Evolutionary conservation across 2,797 vertebrate species (phyloP), one percentile per base, ranked within the genome.

Genomic region (Sebastes kiyomatsui): DNA sequence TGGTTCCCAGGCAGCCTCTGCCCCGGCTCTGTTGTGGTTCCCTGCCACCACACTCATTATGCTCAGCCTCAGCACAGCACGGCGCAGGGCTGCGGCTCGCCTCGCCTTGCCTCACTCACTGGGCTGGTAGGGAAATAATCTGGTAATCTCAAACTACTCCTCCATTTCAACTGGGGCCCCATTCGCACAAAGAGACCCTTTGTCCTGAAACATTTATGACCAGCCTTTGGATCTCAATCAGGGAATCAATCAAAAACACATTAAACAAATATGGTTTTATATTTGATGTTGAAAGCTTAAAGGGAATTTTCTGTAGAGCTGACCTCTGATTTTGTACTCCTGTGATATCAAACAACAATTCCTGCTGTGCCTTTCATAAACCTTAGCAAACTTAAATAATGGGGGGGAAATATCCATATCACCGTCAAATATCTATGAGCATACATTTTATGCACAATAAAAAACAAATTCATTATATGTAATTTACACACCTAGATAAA

Each of bases 11-110:
- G 90, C 94, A 92, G 91, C 85, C 92, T 92, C 86, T 92, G 87
- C 90, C 91, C 87, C 42, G 64, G 90, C 94, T 96, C 94, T 96
- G 95, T 96, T 96, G 96, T 96, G 96, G 96, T 96, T 95, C 89
- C 83, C 90, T 92, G 88, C 93, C 91, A 94, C 95, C 94, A 80
- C 95, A 95, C 90, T 93, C 94, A 94, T 95, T 94, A 95, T 90
- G 90, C 91, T 90, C 82, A 84, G 92, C 89, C 88, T 90, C 92
- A 80, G 91, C 90, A 72, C 90, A 93, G 91, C 88, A 83, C 84
- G 87, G 80, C 49, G 89, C 87, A 82, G 80, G 77, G 87, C 84
- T 85, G 88, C 79, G 84, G 87, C 87, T 87, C 71, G 77, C 89
- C 84, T 91, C 56, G 80, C 86, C 91, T 91, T 46, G 80, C 86